These are phyloP conservation scores for Chondrosia reniformis DNA, from an alignment of 37 sponge, comb jelly and placozoan species.

Conservation along the genomic window DNA sequence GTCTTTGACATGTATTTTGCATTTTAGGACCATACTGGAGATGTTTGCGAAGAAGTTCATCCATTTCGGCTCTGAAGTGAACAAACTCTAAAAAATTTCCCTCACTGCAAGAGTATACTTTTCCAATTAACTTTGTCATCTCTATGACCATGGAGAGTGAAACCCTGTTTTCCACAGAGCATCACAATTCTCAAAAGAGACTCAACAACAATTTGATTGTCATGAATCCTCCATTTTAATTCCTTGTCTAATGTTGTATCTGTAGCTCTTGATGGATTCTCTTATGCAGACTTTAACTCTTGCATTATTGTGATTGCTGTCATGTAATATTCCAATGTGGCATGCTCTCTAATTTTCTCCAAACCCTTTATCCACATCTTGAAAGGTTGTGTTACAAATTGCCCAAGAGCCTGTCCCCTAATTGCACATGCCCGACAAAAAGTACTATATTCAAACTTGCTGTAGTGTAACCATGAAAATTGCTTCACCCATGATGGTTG, in stretches of 20 bases:
- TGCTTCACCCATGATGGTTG: slow-evolving; percentile 59
- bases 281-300: slow-evolving; percentile 16
- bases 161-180: slow-evolving; percentile 52
- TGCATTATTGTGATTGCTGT: slow-evolving; percentile 34
- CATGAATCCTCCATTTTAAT: slow-evolving; percentile 14
- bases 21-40: slow-evolving; percentile 2
- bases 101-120: slow-evolving; percentile 1
- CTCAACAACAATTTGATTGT: slow-evolving; percentile 34
- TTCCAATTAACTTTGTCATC: slow-evolving; percentile 47
- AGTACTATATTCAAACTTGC: slow-evolving; percentile 32
- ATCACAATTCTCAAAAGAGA: slow-evolving; percentile 38
- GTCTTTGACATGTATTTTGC: not conserved
- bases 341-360: slow-evolving; percentile 29
- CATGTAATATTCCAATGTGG: slow-evolving; percentile 20
- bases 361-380: slow-evolving; percentile 30
- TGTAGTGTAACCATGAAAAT: slow-evolving; percentile 51
- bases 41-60: slow-evolving; percentile 1
- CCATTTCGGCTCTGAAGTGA: slow-evolving; percentile 11
- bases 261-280: slow-evolving; percentile 24
- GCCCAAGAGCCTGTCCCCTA: slow-evolving; percentile 37
- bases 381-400: slow-evolving; percentile 50
- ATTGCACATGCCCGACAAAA: slow-evolving; percentile 57
- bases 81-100: slow-evolving; percentile 12
- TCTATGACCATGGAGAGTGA: slow-evolving; percentile 42
- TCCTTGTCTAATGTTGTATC: slow-evolving; percentile 28